Conservation (phyloP, 2,888 invertebrate genomes). For the Catocala sponsa region DNA sequence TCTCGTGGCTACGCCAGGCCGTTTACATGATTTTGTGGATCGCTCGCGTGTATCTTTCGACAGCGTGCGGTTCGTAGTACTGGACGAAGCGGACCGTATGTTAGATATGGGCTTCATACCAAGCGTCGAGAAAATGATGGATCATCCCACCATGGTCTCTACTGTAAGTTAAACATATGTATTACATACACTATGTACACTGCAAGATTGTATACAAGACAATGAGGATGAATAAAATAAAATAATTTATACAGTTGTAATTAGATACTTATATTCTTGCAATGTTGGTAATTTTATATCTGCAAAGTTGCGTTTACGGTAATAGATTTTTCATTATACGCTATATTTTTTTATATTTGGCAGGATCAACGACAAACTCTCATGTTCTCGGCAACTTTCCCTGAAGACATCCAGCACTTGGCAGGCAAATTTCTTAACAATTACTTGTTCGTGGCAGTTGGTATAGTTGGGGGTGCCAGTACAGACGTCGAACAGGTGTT, state of each 20-base stretch:
- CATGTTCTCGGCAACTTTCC: conserved; percentile 99
- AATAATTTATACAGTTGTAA: too few relatives aligned
- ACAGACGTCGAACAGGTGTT: conserved; percentile 95
- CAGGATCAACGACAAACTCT: conserved; percentile 96
- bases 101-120: conserved; percentile 99
- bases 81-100: conserved; percentile 99
- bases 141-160: conserved; percentile 94
- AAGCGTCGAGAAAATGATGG: conserved; percentile 95
- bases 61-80: conserved; percentile 95
- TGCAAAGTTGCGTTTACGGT: too few relatives aligned
- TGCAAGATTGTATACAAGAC: too few relatives aligned
- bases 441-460: conserved; percentile 96
- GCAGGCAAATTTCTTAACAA: conserved; percentile 92
- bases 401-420: conserved; percentile 97
- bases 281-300: too few relatives aligned
- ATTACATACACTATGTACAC: too few relatives aligned
- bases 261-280: too few relatives aligned
- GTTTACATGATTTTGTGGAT: conserved; percentile 98
- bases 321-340: too few relatives aligned
- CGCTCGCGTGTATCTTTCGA: conserved; percentile 97
- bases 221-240: too few relatives aligned
- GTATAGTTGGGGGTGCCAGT: conserved; percentile 97
- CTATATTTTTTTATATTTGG: too few relatives aligned
- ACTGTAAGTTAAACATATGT: conserved; percentile 82
- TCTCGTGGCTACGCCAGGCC: conserved; percentile 98